Evolutionary conservation across 1,140 invertebrate species (phyloP).

Genomic region (Holotrichia oblita): DNA sequence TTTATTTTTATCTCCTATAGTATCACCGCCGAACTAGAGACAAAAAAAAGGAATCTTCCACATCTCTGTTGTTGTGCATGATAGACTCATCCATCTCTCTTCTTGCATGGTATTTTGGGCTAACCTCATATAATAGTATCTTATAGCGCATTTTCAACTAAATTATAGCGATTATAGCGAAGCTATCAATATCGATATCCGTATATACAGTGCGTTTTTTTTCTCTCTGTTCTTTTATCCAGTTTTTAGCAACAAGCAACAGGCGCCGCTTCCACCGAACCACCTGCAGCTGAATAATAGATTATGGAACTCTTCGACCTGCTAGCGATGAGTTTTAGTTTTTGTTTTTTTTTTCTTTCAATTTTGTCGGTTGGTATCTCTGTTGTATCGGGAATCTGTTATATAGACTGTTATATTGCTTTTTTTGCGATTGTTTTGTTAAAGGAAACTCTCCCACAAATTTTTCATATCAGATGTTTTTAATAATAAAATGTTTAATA

Average conservation of each 20-base stretch:
- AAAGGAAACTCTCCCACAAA: no score
- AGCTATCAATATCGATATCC: background rate
- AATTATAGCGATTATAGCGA: background rate
- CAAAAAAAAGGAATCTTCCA: background rate
- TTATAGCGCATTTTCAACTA: constrained; percentile 8
- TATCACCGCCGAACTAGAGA: background rate
- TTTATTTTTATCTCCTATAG: constrained; percentile 22
- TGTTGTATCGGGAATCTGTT: no score
- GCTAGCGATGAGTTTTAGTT: constrained; percentile 39
- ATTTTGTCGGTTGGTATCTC: no score
- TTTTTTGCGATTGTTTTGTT: no score
- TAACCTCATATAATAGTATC: background rate
- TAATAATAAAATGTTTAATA: no score
- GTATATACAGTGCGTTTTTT: background rate
- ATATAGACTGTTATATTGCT: no score
- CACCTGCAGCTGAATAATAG: constrained; percentile 41
- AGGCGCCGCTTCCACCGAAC: constrained; percentile 42
- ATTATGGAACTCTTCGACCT: constrained; percentile 43
- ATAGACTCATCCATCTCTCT: constrained; percentile 30
- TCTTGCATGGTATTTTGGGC: constrained; percentile 32
- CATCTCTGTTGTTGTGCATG: constrained; percentile 9
- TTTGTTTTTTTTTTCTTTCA: no score
- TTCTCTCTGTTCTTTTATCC: constrained; percentile 13
- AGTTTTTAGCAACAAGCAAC: constrained; percentile 43
- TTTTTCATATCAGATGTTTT: no score